A percentile compares a stretch with the other conserved stretches of the same genome.
These are phyloP conservation scores for Chrysolina oricalcia DNA, from an alignment of 2,888 invertebrate species.

Conservation along the genomic window DNA sequence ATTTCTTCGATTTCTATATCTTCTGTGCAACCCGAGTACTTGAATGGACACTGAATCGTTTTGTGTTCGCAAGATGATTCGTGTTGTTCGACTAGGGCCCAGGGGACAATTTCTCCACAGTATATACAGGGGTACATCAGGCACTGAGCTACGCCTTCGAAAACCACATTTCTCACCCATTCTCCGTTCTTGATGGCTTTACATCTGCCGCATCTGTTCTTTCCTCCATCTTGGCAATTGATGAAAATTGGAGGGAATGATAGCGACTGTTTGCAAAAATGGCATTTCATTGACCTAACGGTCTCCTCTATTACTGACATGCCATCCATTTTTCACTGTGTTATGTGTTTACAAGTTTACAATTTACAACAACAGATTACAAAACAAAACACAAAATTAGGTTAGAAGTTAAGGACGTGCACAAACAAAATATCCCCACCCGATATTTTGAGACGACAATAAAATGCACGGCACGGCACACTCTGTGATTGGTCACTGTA, in stretches of 20 bases:
- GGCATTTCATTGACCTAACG: constrained; percentile 13
- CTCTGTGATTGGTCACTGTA: no score
- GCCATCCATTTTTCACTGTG: not conserved
- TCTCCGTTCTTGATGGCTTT: not conserved
- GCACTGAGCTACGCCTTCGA: not conserved
- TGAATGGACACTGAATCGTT: constrained; percentile 7
- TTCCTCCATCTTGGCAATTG: constrained; percentile 8
- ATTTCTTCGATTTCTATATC: not conserved
- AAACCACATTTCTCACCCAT: constrained; percentile 10
- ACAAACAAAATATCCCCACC: no score
- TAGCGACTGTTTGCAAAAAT: constrained; percentile 2
- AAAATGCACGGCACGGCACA: no score
- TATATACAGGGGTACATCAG: constrained; percentile 6
- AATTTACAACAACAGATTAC: not conserved
- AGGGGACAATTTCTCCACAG: constrained; percentile 9
- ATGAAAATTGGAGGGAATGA: constrained; percentile 18
- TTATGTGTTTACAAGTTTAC: not conserved
- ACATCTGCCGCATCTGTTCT: constrained; percentile 16
- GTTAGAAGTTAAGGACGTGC: no score
- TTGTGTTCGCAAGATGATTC: constrained; percentile 6
- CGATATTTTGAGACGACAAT: no score
- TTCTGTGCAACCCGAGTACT: not conserved
- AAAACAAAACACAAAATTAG: no score
- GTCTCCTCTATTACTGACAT: constrained; percentile 2
- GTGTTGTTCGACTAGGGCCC: constrained; percentile 10